Conservation (phyloP, 2,888 invertebrate genomes). For the Andrena dorsata region DNA sequence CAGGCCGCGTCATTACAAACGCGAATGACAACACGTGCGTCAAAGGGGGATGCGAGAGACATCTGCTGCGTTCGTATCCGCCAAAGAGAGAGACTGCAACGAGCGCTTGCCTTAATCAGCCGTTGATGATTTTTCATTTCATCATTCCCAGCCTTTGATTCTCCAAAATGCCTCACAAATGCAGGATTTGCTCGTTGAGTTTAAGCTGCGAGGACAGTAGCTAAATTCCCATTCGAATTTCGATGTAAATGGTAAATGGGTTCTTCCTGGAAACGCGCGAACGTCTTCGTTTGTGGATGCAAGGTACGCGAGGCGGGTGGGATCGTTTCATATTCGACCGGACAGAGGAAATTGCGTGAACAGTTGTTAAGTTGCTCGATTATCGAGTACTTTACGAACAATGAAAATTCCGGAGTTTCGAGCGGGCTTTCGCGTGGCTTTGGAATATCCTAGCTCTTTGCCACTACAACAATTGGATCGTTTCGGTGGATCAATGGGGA, state of each 20-base stretch:
- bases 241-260: not conserved
- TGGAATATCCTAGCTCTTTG: not conserved
- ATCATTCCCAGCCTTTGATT: not conserved
- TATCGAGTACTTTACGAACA: not conserved
- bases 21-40: conserved; percentile 11
- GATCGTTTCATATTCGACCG: not conserved
- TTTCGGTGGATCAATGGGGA: conserved; percentile 28
- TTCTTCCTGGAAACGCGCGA: too few relatives aligned
- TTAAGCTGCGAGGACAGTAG: not conserved
- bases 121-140: not conserved
- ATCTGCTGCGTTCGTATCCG: not conserved
- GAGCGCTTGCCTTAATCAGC: conserved; percentile 9
- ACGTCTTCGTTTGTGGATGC: too few relatives aligned
- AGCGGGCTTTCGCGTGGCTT: not conserved
- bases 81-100: not conserved
- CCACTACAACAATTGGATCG: conserved; percentile 41
- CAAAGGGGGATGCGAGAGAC: not conserved
- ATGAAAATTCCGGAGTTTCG: not conserved
- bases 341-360: not conserved
- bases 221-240: not conserved
- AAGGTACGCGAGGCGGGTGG: too few relatives aligned
- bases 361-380: not conserved
- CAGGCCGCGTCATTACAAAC: not conserved
- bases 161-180: not conserved
- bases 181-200: not conserved